Percentiles rank a stretch among this genome's conserved stretches.
Conservation (phyloP, 2,113 vertebrate species). For the Otolemur garnettii region DNA sequence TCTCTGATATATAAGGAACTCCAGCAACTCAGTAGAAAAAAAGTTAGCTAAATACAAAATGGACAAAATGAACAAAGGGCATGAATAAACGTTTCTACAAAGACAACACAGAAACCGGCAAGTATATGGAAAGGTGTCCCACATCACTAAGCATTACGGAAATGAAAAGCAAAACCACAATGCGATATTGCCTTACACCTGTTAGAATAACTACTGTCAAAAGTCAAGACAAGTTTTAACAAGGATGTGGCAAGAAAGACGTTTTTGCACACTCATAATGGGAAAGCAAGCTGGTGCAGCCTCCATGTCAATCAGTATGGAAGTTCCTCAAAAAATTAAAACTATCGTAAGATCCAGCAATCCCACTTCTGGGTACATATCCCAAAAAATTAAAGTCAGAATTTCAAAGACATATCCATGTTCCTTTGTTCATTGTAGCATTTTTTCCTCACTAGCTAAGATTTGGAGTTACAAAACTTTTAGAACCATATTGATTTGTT, state of each 20-base stretch:
- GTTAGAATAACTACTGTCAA: not conserved
- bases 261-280: not conserved
- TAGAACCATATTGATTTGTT: slow-evolving; percentile 20
- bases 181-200: not conserved
- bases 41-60: not conserved
- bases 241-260: not conserved
- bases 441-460: not conserved
- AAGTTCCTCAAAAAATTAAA: not conserved
- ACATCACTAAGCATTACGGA: not conserved
- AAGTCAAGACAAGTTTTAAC: not conserved
- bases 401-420: not conserved
- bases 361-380: not conserved
- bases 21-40: not conserved
- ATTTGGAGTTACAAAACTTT: not conserved
- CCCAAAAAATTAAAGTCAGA: not conserved
- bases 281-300: not conserved
- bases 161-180: not conserved
- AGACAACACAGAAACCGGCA: not conserved
- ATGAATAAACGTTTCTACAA: not conserved
- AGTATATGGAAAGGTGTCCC: not conserved
- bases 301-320: not conserved
- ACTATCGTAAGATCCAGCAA: not conserved
- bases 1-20: not conserved
- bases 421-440: not conserved
- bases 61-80: not conserved